Evolutionary conservation across 2,888 invertebrate genomes (phyloP).

Genomic region (Eupithecia centaureata): DNA sequence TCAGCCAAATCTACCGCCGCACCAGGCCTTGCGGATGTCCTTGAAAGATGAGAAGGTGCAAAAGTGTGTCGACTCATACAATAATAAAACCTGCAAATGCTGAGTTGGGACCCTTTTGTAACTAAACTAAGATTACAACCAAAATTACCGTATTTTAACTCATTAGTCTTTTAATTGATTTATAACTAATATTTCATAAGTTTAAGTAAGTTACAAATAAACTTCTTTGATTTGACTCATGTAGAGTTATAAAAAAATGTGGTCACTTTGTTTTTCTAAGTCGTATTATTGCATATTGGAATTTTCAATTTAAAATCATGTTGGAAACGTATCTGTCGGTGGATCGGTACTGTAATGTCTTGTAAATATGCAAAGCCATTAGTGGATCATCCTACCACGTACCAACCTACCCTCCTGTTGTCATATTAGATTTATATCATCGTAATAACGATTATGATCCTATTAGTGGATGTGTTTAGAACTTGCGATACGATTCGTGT

Average conservation of each 20-base stretch:
- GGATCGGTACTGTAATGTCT: conserved; percentile 2
- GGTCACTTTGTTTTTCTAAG: not conserved
- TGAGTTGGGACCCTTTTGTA: too few relatives aligned
- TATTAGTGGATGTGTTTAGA: conserved; percentile 32
- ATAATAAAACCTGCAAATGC: too few relatives aligned
- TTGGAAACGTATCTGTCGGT: not conserved
- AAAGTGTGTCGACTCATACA: too few relatives aligned
- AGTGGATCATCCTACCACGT: conserved; percentile 49
- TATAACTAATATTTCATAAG: too few relatives aligned
- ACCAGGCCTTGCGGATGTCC: too few relatives aligned
- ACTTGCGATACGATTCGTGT: conserved; percentile 31
- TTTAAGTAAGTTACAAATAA: too few relatives aligned
- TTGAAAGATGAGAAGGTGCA: too few relatives aligned
- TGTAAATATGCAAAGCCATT: conserved; percentile 61
- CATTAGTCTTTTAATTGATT: too few relatives aligned
- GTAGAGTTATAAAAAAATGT: not conserved
- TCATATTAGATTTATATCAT: conserved; percentile 61
- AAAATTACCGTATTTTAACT: too few relatives aligned
- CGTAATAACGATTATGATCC: conserved; percentile 48
- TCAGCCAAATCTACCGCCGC: too few relatives aligned
- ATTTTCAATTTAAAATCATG: not conserved
- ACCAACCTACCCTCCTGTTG: conserved; percentile 48
- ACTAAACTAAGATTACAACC: too few relatives aligned
- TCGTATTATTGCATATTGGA: not conserved
- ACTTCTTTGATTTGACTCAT: too few relatives aligned